These are phyloP conservation scores for Oxyruncus cristatus DNA, from an alignment of 2,113 vertebrate genomes.

Conservation along the genomic window DNA sequence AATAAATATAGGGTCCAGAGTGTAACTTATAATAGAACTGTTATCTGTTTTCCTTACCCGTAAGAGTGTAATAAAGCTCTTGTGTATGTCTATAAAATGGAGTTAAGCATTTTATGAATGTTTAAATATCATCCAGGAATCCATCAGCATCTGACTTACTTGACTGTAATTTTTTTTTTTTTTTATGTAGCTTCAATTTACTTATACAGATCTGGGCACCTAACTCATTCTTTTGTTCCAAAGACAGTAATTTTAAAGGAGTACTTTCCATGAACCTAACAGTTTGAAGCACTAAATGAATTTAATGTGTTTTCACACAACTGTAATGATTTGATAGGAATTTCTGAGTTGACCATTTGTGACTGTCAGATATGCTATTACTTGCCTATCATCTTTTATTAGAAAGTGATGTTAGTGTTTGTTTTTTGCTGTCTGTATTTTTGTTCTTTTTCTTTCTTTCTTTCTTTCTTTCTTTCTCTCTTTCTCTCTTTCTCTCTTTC, in stretches of 20 bases:
- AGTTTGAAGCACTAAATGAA: background rate
- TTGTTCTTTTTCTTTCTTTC: background rate
- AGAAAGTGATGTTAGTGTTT: background rate
- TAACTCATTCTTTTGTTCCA: slow-evolving; percentile 18
- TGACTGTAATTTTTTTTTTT: background rate
- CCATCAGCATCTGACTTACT: background rate
- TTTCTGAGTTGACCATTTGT: slow-evolving; percentile 12
- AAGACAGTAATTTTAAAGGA: slow-evolving; percentile 7
- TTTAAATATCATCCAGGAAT: slow-evolving; percentile 42
- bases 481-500: no score
- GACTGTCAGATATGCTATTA: background rate
- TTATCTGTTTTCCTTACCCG: background rate
- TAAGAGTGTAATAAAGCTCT: background rate
- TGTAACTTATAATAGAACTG: background rate
- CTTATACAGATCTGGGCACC: background rate
- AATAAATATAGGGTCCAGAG: slow-evolving; percentile 10
- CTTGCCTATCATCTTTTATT: background rate
- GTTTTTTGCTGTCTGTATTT: background rate
- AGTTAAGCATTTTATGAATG: slow-evolving; percentile 19
- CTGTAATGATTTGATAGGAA: background rate
- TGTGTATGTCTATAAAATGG: background rate
- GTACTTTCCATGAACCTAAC: background rate
- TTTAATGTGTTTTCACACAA: slow-evolving; percentile 37
- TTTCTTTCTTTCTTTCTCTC: no score
- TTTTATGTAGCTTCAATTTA: background rate